Conservation (phyloP, 2,888 invertebrate species). For the Plemyria rubiginata region DNA sequence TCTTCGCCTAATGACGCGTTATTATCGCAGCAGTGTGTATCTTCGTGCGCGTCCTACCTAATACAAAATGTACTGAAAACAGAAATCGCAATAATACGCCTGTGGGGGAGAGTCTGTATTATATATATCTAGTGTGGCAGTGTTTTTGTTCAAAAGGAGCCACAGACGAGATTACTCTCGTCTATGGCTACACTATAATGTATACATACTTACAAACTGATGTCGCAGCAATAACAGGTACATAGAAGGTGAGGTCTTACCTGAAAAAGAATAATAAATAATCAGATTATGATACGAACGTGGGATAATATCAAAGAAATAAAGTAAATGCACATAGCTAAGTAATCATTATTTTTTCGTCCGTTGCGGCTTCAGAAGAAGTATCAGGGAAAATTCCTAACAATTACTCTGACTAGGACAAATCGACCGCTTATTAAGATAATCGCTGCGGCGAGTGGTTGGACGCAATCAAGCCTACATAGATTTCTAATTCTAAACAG, state of each 20-base stretch:
- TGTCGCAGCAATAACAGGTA: conserved; percentile 37
- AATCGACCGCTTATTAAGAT: conserved; percentile 75
- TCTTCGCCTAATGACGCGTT: too few species aligned
- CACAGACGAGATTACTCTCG: too few species aligned
- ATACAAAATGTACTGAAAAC: too few species aligned
- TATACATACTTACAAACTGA: conserved; percentile 45
- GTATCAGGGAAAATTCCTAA: conserved; percentile 42
- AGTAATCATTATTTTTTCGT: conserved; percentile 33
- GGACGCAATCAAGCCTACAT: conserved; percentile 53
- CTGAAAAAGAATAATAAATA: conserved; percentile 52
- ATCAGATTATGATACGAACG: background rate
- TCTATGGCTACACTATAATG: conserved; percentile 32
- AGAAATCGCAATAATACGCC: too few species aligned
- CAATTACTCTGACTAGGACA: conserved; percentile 66
- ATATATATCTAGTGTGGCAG: background rate
- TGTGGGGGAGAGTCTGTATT: too few species aligned
- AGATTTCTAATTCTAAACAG: conserved; percentile 61
- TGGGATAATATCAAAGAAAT: conserved; percentile 9
- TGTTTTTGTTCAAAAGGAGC: background rate
- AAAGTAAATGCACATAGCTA: conserved; percentile 28
- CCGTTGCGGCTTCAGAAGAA: conserved; percentile 39
- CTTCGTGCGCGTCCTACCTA: too few species aligned
- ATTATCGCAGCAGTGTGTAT: too few species aligned
- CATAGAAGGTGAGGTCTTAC: conserved; percentile 53
- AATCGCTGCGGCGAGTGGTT: conserved; percentile 56